These are phyloP conservation scores for Hippocampus guttulatus DNA, from an alignment of 2,113 vertebrate species.

Conservation along the genomic window DNA sequence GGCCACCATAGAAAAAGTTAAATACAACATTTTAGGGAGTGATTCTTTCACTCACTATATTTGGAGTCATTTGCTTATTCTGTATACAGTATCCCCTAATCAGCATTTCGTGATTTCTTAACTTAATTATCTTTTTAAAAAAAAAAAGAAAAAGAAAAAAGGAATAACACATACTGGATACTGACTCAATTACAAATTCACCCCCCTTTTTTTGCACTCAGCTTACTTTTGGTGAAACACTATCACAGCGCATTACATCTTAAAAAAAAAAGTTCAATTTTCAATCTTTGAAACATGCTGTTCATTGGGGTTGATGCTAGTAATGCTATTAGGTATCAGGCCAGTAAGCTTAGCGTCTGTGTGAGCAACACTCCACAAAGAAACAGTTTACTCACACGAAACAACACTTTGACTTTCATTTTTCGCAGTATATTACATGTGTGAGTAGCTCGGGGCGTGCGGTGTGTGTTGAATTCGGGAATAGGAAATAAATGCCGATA, in stretches of 20 bases:
- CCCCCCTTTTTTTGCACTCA: not conserved
- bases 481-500: constrained; percentile 16
- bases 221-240: not conserved
- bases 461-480: not conserved
- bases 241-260: not conserved
- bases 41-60: too few species aligned
- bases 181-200: not conserved
- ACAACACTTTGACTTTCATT: not conserved
- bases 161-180: not conserved
- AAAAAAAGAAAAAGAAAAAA: not conserved
- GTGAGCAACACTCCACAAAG: constrained; percentile 29
- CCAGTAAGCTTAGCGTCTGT: constrained; percentile 33
- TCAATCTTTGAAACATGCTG: not conserved
- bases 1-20: not conserved
- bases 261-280: not conserved
- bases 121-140: too few species aligned
- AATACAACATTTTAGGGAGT: too few species aligned
- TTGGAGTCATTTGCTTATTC: too few species aligned
- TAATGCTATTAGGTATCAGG: constrained; percentile 31
- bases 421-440: not conserved
- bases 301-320: not conserved
- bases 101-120: too few species aligned
- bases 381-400: not conserved
- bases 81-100: too few species aligned
- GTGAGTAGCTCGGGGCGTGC: not conserved